These are phyloP conservation scores for Dicyrtoma fusca DNA, from an alignment of 2,888 invertebrate species.

Conservation along the genomic window DNA sequence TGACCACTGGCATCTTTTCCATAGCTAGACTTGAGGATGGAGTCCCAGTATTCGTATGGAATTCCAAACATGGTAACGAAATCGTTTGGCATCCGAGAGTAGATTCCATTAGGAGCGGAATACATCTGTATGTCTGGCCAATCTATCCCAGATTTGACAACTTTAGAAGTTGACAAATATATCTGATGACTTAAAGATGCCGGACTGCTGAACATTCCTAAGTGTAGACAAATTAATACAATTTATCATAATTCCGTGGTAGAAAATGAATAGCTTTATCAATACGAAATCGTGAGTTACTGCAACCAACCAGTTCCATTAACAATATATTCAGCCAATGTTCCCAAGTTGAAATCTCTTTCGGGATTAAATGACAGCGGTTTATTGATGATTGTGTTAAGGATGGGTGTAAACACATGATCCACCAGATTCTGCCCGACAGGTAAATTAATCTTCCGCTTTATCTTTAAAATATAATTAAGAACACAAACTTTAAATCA, in stretches of 20 bases:
- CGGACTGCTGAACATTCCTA: slow-evolving; percentile 79
- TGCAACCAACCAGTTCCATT: slow-evolving; percentile 43
- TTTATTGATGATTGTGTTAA: slow-evolving; percentile 43
- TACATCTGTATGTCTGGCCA: slow-evolving; percentile 53
- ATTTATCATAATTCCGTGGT: too few species aligned
- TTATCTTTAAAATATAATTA: too few species aligned
- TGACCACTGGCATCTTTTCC: slow-evolving; percentile 81
- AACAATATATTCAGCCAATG: slow-evolving; percentile 43
- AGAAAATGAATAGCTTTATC: too few species aligned
- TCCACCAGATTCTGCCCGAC: slow-evolving; percentile 53
- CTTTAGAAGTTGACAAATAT: slow-evolving; percentile 66
- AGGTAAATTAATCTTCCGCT: slow-evolving; percentile 44
- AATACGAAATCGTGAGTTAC: neutral
- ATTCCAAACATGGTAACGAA: slow-evolving; percentile 14
- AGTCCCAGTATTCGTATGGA: slow-evolving; percentile 41
- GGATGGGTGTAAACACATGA: slow-evolving; percentile 36
- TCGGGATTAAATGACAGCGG: slow-evolving; percentile 43
- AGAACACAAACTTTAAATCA: too few species aligned
- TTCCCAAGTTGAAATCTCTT: slow-evolving; percentile 42
- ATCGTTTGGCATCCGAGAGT: slow-evolving; percentile 28
- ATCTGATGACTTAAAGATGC: slow-evolving; percentile 83
- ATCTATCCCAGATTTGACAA: slow-evolving; percentile 36
- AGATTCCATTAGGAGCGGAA: slow-evolving; percentile 27
- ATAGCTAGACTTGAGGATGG: slow-evolving; percentile 74
- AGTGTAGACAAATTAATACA: too few species aligned